Evolutionary conservation across 2,888 invertebrate genomes (phyloP).

Genomic region (Liopterus haemorrhoidalis): DNA sequence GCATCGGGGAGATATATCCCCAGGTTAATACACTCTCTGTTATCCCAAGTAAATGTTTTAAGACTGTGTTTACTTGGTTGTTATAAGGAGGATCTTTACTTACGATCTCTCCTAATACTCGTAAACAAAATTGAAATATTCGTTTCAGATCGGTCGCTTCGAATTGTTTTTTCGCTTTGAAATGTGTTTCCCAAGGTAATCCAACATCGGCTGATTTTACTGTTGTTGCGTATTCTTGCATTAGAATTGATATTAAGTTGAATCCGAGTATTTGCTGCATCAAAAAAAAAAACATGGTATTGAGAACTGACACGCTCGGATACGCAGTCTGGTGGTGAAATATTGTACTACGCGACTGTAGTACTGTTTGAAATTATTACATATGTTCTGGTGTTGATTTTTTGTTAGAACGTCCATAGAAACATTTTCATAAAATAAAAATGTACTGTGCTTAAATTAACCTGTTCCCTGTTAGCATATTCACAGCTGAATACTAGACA

Average conservation of each 20-base stretch:
- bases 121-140: constrained; percentile 69
- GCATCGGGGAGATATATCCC: constrained; percentile 65
- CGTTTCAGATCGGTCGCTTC: constrained; percentile 72
- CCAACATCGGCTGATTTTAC: constrained; percentile 82
- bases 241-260: constrained; percentile 71
- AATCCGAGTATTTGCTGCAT: constrained; percentile 82
- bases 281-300: constrained; percentile 35
- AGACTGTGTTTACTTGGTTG: constrained; percentile 51
- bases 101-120: constrained; percentile 56
- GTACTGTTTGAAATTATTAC: no score
- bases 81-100: constrained; percentile 47
- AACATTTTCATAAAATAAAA: no score
- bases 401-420: no score
- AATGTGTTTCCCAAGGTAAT: constrained; percentile 82
- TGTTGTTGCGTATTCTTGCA: constrained; percentile 84
- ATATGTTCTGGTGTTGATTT: no score
- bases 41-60: constrained; percentile 67
- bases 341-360: no score
- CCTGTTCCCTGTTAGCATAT: no score
- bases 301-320: no score
- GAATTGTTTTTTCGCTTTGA: constrained; percentile 76
- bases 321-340: no score
- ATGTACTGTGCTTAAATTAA: no score
- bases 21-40: constrained; percentile 74
- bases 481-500: no score